Evolutionary conservation across 2,797 vertebrate genomes (phyloP).

Genomic region (Gymnocypris eckloni): DNA sequence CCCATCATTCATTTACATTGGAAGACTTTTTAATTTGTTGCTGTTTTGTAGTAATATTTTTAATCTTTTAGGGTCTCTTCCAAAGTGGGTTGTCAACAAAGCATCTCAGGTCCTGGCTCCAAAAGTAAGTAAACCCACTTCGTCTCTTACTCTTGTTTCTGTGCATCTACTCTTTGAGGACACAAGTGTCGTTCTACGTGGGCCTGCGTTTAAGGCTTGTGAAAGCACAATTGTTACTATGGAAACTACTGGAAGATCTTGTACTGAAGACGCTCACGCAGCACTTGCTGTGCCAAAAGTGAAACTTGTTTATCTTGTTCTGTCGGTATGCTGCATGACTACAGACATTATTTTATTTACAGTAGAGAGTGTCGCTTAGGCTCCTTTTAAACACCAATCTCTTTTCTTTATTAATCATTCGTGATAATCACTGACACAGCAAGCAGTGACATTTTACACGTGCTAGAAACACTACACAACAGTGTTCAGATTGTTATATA

Average conservation of each 20-base stretch:
- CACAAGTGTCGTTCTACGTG: background rate
- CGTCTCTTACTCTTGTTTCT: background rate
- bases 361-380: background rate
- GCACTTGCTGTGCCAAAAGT: slow-evolving; percentile 50
- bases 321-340: slow-evolving; percentile 37
- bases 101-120: slow-evolving; percentile 81
- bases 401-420: background rate
- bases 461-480: background rate
- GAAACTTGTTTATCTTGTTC: slow-evolving; percentile 77
- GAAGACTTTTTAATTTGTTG: background rate
- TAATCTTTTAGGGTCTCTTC: slow-evolving; percentile 78
- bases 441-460: background rate
- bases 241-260: slow-evolving; percentile 66
- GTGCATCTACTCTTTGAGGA: background rate
- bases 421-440: background rate
- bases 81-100: slow-evolving; percentile 85
- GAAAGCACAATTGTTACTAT: slow-evolving; percentile 72
- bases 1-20: background rate
- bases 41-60: background rate
- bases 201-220: slow-evolving; percentile 64
- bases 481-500: background rate
- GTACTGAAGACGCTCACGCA: slow-evolving; percentile 63
- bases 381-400: background rate
- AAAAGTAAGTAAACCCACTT: slow-evolving; percentile 68
- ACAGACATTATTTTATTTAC: background rate